Conservation (phyloP, 1,140 invertebrate species). For the Bicyclus anynana region DNA sequence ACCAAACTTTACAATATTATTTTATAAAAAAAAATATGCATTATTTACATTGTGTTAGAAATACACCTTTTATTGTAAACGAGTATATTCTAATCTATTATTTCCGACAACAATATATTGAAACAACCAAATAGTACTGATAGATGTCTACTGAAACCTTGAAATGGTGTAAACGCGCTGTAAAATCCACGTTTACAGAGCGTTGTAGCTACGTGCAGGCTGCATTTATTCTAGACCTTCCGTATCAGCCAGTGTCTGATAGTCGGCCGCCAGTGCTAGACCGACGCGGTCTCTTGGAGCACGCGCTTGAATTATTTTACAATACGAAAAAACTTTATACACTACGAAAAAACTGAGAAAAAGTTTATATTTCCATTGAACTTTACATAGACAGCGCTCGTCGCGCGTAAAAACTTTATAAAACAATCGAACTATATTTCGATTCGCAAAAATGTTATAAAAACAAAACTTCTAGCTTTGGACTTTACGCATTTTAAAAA, state of each 20-base stretch:
- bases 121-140: too few relatives aligned
- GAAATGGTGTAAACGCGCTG: conserved; percentile 1
- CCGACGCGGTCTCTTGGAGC: conserved; percentile 47
- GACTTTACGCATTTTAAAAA: too few relatives aligned
- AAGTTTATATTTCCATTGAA: conserved; percentile 1
- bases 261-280: conserved; percentile 51
- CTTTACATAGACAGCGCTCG: not conserved
- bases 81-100: too few relatives aligned
- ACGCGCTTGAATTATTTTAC: conserved; percentile 42
- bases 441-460: too few relatives aligned
- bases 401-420: conserved; percentile 5
- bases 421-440: not conserved
- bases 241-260: conserved; percentile 58
- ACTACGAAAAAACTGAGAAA: conserved; percentile 7
- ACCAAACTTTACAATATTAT: too few relatives aligned
- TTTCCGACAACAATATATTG: too few relatives aligned
- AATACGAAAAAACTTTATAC: conserved; percentile 43
- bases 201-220: conserved; percentile 18
- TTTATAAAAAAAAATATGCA: too few relatives aligned
- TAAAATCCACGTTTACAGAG: conserved; percentile 11
- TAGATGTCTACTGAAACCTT: too few relatives aligned
- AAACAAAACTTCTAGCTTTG: too few relatives aligned
- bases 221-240: conserved; percentile 56
- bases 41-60: too few relatives aligned
- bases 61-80: too few relatives aligned